Evolutionary conservation across 2,888 invertebrate species (phyloP).

Genomic region (Rhopalosiphum nymphaeae): DNA sequence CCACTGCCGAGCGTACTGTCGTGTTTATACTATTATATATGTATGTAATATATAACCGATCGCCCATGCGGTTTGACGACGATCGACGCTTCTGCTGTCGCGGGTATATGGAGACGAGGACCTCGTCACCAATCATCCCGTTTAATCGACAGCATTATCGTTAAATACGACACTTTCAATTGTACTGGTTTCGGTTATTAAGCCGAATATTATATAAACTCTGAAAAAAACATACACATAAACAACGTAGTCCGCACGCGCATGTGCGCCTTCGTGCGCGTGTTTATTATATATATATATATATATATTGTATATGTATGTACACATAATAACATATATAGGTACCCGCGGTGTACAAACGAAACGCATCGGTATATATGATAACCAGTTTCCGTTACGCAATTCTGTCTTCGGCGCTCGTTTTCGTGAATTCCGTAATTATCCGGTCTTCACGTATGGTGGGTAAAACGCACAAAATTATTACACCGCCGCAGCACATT

Average conservation of each 20-base stretch:
- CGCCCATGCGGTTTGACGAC: not conserved
- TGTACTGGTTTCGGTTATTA: conserved; percentile 50
- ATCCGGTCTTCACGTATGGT: conserved; percentile 24
- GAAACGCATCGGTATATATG: conserved; percentile 24
- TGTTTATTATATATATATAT: not conserved
- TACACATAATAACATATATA: not conserved
- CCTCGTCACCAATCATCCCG: conserved; percentile 48
- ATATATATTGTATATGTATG: not conserved
- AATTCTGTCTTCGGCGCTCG: conserved; percentile 47
- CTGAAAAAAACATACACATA: not conserved
- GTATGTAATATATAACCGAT: not conserved
- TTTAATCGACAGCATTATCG: conserved; percentile 46
- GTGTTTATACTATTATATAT: not conserved
- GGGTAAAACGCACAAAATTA: conserved; percentile 1
- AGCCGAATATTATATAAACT: not conserved
- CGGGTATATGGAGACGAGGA: not conserved
- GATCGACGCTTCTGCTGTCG: conserved; percentile 13
- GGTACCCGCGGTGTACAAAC: not conserved
- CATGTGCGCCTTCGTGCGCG: not conserved
- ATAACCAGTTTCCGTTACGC: conserved; percentile 62
- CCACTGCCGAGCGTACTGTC: not conserved
- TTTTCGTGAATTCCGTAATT: conserved; percentile 60
- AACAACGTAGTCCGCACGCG: not conserved
- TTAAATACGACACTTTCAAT: conserved; percentile 53
- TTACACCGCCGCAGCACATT: not conserved